Conservation (phyloP, 2,113 vertebrate genomes). For the Sebastes schlegelii region DNA sequence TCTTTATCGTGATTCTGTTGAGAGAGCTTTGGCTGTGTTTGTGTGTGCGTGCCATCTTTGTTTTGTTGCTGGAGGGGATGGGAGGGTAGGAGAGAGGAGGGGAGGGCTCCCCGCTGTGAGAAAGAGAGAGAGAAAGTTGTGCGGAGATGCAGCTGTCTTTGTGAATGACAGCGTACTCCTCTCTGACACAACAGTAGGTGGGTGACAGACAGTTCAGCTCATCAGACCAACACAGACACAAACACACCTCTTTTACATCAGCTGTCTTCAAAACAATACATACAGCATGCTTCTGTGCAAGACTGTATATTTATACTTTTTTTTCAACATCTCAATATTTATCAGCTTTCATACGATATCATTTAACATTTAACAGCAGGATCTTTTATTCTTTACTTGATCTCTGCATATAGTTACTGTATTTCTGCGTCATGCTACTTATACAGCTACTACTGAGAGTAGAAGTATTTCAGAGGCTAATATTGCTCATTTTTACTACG, state of each 20-base stretch:
- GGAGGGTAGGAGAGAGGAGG: constrained; percentile 41
- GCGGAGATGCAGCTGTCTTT: constrained; percentile 44
- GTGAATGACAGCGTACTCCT: constrained; percentile 43
- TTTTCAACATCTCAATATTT: not conserved
- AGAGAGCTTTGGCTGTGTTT: constrained; percentile 10
- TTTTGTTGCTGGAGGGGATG: constrained; percentile 37
- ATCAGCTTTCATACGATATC: not conserved
- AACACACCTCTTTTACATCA: not conserved
- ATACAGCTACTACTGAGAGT: too few relatives aligned
- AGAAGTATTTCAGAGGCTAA: too few relatives aligned
- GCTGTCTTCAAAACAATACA: not conserved
- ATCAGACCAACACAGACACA: constrained; percentile 30
- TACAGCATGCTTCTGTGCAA: not conserved
- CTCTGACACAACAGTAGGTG: constrained; percentile 34
- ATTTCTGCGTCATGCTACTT: too few relatives aligned
- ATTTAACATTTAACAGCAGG: not conserved
- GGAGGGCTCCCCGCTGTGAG: constrained; percentile 32
- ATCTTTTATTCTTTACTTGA: not conserved
- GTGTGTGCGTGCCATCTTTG: constrained; percentile 26
- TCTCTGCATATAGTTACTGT: too few relatives aligned
- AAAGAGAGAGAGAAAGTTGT: constrained; percentile 22
- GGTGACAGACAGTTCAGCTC: constrained; percentile 58
- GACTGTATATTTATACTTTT: not conserved
- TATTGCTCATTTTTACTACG: too few relatives aligned
- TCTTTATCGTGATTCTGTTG: constrained; percentile 36